These are phyloP conservation scores for Hypsopygia costalis DNA, from an alignment of 2,888 invertebrate species.

Conservation along the genomic window DNA sequence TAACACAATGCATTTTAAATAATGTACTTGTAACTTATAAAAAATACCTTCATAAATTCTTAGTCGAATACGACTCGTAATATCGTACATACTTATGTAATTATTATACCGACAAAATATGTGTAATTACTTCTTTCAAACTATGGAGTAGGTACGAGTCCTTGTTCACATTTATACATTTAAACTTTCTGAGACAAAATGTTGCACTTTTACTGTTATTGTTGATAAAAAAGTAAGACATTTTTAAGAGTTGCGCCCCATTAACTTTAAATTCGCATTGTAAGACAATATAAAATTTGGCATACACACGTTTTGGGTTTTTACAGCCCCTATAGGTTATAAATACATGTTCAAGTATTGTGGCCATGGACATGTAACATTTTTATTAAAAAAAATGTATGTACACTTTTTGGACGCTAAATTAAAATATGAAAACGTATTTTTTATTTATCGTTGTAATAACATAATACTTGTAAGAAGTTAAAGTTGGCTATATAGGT, in stretches of 20 bases:
- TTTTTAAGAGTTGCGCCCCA: slow-evolving; percentile 69
- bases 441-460: slow-evolving; percentile 34
- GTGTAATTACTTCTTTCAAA: neutral
- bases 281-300: slow-evolving; percentile 62
- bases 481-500: slow-evolving; percentile 35
- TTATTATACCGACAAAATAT: neutral
- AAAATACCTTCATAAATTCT: neutral
- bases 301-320: slow-evolving; percentile 60
- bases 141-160: neutral
- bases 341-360: slow-evolving; percentile 26
- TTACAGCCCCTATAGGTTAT: slow-evolving; percentile 51
- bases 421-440: slow-evolving; percentile 24
- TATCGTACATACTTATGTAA: neutral
- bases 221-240: slow-evolving; percentile 56
- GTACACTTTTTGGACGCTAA: slow-evolving; percentile 26
- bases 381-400: slow-evolving; percentile 25
- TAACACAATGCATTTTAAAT: neutral
- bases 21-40: neutral
- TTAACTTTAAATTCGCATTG: slow-evolving; percentile 56
- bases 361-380: slow-evolving; percentile 31
- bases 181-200: slow-evolving; percentile 13
- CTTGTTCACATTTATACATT: neutral
- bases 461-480: slow-evolving; percentile 24
- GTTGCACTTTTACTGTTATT: slow-evolving; percentile 55
- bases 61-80: neutral